A percentile compares a stretch with the other conserved stretches of the same genome.
Conservation (phyloP, 2,888 invertebrate species). For the Drosophila birchii region DNA sequence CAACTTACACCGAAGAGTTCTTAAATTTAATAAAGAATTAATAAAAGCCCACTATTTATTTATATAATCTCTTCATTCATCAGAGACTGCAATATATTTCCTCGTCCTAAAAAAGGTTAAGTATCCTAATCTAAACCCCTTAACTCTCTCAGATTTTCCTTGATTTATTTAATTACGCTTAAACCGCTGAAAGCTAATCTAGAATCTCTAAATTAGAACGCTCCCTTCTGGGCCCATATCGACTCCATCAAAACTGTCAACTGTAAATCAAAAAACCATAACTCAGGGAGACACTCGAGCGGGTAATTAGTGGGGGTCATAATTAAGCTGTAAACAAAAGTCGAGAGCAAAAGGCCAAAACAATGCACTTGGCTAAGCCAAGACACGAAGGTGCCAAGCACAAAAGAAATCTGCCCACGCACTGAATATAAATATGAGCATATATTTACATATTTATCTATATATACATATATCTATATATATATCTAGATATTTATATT, state of each 20-base stretch:
- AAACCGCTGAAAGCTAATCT: conserved; percentile 15
- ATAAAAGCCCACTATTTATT: too few species aligned
- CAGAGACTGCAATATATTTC: neutral
- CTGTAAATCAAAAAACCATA: conserved; percentile 71
- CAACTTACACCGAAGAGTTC: neutral
- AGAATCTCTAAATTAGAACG: conserved; percentile 11
- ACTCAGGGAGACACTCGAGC: conserved; percentile 68
- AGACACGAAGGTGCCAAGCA: conserved; percentile 33
- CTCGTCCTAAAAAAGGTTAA: too few species aligned
- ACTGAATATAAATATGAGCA: conserved; percentile 25
- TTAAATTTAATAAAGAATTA: too few species aligned
- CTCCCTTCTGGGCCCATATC: conserved; percentile 3
- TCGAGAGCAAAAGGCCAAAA: conserved; percentile 25
- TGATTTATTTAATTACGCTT: conserved; percentile 6
- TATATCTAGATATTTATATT: neutral
- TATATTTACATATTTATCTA: neutral
- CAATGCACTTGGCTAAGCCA: conserved; percentile 28
- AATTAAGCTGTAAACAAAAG: conserved; percentile 65
- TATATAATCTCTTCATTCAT: neutral
- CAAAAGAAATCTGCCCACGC: conserved; percentile 39
- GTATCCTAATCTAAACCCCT: neutral
- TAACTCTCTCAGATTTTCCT: neutral
- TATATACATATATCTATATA: neutral
- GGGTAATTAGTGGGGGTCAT: conserved; percentile 61
- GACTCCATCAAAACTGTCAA: conserved; percentile 70